These are phyloP conservation scores for Leucophenga maculata DNA, from an alignment of 2,888 invertebrate genomes.

Conservation along the genomic window DNA sequence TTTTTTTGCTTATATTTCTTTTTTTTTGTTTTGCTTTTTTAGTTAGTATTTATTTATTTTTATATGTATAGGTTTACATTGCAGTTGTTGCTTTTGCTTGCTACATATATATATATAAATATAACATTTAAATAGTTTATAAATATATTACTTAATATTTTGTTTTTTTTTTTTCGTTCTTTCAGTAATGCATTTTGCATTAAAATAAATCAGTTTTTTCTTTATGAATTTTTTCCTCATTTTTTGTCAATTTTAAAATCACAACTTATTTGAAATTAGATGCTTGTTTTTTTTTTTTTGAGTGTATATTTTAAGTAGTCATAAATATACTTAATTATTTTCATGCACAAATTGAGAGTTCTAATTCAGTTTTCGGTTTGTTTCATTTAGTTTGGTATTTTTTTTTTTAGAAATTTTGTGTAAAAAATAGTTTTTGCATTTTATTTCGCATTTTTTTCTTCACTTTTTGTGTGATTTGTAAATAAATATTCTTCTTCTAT, in stretches of 20 bases:
- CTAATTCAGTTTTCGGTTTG: conserved; percentile 1
- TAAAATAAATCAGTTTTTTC: background rate
- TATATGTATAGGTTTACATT: conserved; percentile 27
- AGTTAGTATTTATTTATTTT: conserved; percentile 52
- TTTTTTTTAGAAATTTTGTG: conserved; percentile 7
- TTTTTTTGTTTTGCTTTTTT: conserved; percentile 48
- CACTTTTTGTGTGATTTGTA: background rate
- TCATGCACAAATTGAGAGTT: background rate
- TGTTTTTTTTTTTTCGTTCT: background rate
- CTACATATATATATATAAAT: background rate
- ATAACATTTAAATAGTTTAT: conserved; percentile 37
- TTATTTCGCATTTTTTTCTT: too few relatives aligned
- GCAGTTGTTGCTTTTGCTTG: background rate
- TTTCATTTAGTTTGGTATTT: too few relatives aligned
- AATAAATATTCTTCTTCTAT: conserved; percentile 5
- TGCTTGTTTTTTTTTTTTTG: conserved; percentile 34
- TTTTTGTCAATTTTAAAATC: conserved; percentile 40
- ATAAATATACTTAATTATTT: background rate
- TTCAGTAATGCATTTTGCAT: background rate
- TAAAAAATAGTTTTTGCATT: conserved; percentile 11
- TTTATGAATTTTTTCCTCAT: background rate
- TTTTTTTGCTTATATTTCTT: conserved; percentile 41
- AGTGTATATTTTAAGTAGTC: background rate
- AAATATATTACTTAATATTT: conserved; percentile 41
- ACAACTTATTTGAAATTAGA: conserved; percentile 61